Evolutionary conservation across 1,140 invertebrate genomes (phyloP), one percentile per base, ranked within the genome.

Genomic region (Scaptomyza graminum): DNA sequence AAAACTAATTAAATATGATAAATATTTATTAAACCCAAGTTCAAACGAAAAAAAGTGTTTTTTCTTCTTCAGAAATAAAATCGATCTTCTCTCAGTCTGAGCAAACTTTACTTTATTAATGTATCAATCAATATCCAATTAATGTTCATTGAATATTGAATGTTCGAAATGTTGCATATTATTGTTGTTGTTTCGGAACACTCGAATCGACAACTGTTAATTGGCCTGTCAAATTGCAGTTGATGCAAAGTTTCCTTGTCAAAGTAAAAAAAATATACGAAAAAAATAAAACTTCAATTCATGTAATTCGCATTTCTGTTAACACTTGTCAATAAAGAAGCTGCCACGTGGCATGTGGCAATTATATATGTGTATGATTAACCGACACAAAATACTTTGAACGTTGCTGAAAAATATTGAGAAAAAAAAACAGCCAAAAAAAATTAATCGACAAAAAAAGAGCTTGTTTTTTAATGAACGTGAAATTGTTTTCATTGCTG

Each of bases 401-500:
- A 39, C 68, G 46, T 22, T 60, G 57, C 63, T 76, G 61, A 69
- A 69, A 69, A 69, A 62, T 46, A 62, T 50, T 62, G 16, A 8
- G 12, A 16, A 12, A 22, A 41, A 39, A 41, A 25, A 43, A 22
- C 18, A 22, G 4, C 18, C 18, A 22, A 22, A 2, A 22, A 22
- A 22, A 22, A 22, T 22, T 22, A 47, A 13, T 47, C n/a, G 47
- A 46, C 55, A 41, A 52, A 2, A 16, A 57, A 3, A 13, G 8
- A 41, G 62, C 39, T 18, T 49, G 37, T 7, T 16, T 44, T 61
- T 71, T 69, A 76, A 76, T 84, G 77, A 84, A 84, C 82, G 78
- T 85, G 81, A 85, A 85, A 81, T 87, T 87, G 61, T 78, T 75
- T 78, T 78, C 64, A 63, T 56, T 76, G 69, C 47, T 66, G 61